Evolutionary conservation across 1,140 invertebrate genomes (phyloP).

Genomic region (Condylostylus longicornis): DNA sequence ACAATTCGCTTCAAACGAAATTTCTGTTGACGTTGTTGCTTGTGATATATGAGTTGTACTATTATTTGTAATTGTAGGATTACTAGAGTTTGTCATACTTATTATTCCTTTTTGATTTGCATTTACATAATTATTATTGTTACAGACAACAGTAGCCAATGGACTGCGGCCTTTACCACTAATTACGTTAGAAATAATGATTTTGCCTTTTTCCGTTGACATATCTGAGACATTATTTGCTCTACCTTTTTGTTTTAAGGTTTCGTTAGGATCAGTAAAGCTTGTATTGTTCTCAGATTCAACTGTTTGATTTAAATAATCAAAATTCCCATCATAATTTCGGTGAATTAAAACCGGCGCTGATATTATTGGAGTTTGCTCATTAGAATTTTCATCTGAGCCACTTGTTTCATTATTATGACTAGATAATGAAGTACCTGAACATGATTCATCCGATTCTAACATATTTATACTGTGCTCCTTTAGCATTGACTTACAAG

Average conservation of each 20-base stretch:
- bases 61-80: constrained; percentile 1
- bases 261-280: too few species aligned
- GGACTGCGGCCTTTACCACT: constrained; percentile 15
- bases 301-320: not conserved
- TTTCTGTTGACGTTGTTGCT: constrained; percentile 18
- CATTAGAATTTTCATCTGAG: constrained; percentile 26
- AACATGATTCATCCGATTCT: constrained; percentile 29
- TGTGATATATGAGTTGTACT: constrained; percentile 5
- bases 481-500: too few species aligned
- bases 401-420: constrained; percentile 17
- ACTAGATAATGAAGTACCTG: constrained; percentile 20
- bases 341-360: constrained; percentile 17
- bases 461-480: constrained; percentile 29
- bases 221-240: too few species aligned
- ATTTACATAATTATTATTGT: constrained; percentile 11
- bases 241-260: too few species aligned
- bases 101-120: constrained; percentile 7
- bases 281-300: constrained; percentile 6
- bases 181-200: not conserved
- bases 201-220: not conserved
- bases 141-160: constrained; percentile 16
- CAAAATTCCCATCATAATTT: constrained; percentile 9
- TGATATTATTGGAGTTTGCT: constrained; percentile 19
- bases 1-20: constrained; percentile 13
- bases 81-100: not conserved